Conservation (phyloP, 2,113 vertebrate species). For the Ammodytes dubius region DNA sequence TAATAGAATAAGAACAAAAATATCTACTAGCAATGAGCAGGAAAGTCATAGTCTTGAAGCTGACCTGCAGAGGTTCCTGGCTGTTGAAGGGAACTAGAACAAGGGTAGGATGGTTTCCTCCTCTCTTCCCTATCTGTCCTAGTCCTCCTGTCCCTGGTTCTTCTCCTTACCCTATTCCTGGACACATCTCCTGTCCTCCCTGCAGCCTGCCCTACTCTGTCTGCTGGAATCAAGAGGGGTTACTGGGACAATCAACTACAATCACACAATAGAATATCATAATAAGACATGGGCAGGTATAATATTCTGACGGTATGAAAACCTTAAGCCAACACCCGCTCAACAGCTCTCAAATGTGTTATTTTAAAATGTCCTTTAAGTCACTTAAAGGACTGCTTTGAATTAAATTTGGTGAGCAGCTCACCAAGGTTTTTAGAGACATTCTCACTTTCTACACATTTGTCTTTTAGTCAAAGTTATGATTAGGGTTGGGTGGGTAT, state of each 20-base stretch:
- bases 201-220: slow-evolving; percentile 55
- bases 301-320: too few species aligned
- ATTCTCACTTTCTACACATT: too few species aligned
- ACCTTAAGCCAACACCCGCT: too few species aligned
- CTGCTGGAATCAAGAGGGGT: slow-evolving; percentile 57
- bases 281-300: too few species aligned
- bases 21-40: not conserved
- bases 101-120: slow-evolving; percentile 42
- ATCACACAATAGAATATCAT: not conserved
- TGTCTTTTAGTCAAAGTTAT: too few species aligned
- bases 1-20: too few species aligned
- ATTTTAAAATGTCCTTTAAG: too few species aligned
- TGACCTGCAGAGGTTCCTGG: slow-evolving; percentile 41
- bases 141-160: slow-evolving; percentile 50
- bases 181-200: slow-evolving; percentile 51
- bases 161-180: slow-evolving; percentile 58
- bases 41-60: not conserved
- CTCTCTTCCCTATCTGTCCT: slow-evolving; percentile 60
- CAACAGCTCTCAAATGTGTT: too few species aligned
- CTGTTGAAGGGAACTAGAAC: slow-evolving; percentile 48
- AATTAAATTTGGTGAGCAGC: too few species aligned
- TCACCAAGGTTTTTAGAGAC: too few species aligned
- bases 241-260: not conserved
- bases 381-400: too few species aligned
- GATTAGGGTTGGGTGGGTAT: too few species aligned